Evolutionary conservation across 1,140 invertebrate genomes (phyloP), one percentile per base, ranked within the genome.

Genomic region (Penaeus japonicus): DNA sequence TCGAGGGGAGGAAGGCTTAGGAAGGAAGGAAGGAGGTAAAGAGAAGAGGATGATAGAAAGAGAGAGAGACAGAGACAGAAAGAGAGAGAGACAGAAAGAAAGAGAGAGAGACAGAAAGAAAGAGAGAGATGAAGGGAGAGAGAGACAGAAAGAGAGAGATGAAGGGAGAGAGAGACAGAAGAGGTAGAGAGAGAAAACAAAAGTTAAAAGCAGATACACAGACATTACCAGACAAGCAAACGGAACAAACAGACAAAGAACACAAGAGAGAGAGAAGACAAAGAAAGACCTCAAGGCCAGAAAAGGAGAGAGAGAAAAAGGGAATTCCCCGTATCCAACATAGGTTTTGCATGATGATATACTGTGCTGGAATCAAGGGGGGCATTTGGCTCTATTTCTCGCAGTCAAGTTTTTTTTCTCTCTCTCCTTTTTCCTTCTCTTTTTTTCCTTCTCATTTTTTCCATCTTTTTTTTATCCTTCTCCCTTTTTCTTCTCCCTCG

Each of bases 321-420:
- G 7, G 35, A 7, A 7, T 2, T 2, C 39, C 39, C 39, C 12
- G 4, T 10, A 39, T 39, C 39, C 39, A 39, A 10, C 39, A 39
- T 39, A 39, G 39, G 39, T 39, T 84, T 84, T 84, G 83, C 65
- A 75, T 84, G 73, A 84, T 35, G 83, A 75, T 84, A 65, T 73
- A 84, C 83, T 32, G 83, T 27, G n/a, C 47, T 39, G 62, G 62
- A 73, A 75, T 75, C 53, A 75, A 54, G 47, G 57, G 35, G 54
- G 47, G 62, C 65, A 20, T 24, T 17, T 24, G 62, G 73, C 39
- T 39, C 39, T 10, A 39, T 39, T 39, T 39, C 4, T 3, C 39
- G 39, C 39, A 10, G n/a, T n/a, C n/a, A n/a, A n/a, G n/a, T n/a
- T n/a, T n/a, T n/a, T n/a, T n/a, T n/a, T n/a, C n/a, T n/a, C n/a